Conservation (phyloP, 2,888 invertebrate species). For the Lymantria dispar region DNA sequence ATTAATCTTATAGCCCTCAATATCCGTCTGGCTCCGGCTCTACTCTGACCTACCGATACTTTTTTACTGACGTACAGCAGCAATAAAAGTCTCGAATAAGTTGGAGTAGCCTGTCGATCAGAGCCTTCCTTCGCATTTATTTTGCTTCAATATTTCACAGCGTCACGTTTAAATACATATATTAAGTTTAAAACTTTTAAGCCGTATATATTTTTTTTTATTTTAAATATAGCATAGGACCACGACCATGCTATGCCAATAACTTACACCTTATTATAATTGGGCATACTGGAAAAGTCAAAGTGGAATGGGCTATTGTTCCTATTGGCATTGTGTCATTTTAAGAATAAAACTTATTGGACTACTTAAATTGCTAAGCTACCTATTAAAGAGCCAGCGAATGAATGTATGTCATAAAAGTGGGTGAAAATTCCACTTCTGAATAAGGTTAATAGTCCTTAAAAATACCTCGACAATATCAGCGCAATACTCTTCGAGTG, state of each 20-base stretch:
- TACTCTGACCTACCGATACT: slow-evolving; percentile 39
- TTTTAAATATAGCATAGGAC: no score
- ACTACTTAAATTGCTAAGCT: no score
- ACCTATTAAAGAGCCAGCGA: no score
- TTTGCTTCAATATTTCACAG: slow-evolving; percentile 22
- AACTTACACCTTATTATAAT: no score
- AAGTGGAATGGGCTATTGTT: no score
- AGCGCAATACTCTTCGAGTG: slow-evolving; percentile 16
- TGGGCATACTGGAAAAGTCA: no score
- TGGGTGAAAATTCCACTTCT: not conserved
- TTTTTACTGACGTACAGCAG: slow-evolving; percentile 43
- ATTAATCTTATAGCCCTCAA: slow-evolving; percentile 1
- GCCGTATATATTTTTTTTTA: no score
- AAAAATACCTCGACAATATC: slow-evolving; percentile 18
- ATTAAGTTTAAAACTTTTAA: not conserved
- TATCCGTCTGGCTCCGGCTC: slow-evolving; percentile 14
- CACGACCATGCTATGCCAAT: no score
- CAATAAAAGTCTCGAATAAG: slow-evolving; percentile 49
- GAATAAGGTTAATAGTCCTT: slow-evolving; percentile 21
- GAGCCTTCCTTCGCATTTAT: slow-evolving; percentile 24
- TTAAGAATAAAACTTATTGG: no score
- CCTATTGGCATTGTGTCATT: no score
- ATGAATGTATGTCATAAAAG: no score
- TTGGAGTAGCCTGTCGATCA: slow-evolving; percentile 26
- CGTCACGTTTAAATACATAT: slow-evolving; percentile 18